A percentile compares a stretch with the other conserved stretches of the same genome.
Evolutionary conservation across 1,140 invertebrate species (phyloP).

Genomic region (Apolygus lucorum): DNA sequence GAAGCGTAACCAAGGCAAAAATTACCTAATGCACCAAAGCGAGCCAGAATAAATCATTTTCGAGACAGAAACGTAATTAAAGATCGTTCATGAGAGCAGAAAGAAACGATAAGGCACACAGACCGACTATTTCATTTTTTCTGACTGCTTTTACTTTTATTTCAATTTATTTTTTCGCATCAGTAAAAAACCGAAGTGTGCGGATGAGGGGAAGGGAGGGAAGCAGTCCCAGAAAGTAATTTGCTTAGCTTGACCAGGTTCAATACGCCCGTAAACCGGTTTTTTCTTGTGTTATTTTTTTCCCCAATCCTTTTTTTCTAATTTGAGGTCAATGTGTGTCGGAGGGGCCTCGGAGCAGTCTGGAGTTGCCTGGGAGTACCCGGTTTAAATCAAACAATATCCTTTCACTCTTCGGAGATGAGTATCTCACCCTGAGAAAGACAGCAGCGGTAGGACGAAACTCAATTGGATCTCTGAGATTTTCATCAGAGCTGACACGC

Average conservation of each 20-base stretch:
- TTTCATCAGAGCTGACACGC: no score
- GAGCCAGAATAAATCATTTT: background rate
- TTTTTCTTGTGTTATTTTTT: background rate
- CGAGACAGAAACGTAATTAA: background rate
- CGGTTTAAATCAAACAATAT: no score
- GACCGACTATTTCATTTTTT: background rate
- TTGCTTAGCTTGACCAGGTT: constrained; percentile 15
- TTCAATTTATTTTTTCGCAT: background rate
- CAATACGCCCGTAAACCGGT: constrained; percentile 14
- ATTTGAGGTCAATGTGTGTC: constrained; percentile 12
- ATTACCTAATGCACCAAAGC: background rate
- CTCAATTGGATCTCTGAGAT: no score
- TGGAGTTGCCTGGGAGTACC: no score
- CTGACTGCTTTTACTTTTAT: background rate
- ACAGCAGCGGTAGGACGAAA: no score
- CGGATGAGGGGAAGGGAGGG: no score
- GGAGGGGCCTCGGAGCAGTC: no score
- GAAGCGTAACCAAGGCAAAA: no score
- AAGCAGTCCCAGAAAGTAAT: constrained; percentile 10
- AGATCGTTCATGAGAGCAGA: background rate
- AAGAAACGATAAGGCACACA: background rate
- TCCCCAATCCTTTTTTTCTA: background rate
- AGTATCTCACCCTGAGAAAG: background rate
- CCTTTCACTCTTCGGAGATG: background rate
- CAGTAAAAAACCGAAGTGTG: background rate